These are phyloP conservation scores for Caerostris extrusa DNA, from an alignment of 1,140 invertebrate species.

Conservation along the genomic window DNA sequence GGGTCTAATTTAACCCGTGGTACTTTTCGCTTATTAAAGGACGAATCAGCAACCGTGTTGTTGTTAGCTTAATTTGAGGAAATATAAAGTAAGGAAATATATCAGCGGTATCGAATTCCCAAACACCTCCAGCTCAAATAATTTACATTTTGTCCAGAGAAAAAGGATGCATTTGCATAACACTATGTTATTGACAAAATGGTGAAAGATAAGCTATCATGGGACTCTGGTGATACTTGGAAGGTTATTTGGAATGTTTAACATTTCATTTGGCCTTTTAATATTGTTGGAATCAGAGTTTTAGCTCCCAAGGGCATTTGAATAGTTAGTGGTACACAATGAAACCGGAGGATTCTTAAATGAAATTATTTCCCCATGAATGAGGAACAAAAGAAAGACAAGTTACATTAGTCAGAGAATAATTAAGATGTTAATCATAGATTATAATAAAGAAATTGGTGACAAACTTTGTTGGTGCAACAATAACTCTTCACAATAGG, in stretches of 20 bases:
- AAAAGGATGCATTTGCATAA: conserved; percentile 17
- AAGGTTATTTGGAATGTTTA: conserved; percentile 32
- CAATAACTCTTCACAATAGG: not conserved
- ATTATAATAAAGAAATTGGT: not conserved
- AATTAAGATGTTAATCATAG: not conserved
- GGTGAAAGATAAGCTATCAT: conserved; percentile 33
- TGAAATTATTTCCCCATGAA: not conserved
- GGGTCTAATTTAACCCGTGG: conserved; percentile 33
- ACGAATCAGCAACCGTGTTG: conserved; percentile 3
- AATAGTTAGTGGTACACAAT: not conserved
- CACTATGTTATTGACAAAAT: conserved; percentile 23
- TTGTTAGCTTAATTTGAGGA: conserved; percentile 40
- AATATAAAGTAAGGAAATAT: conserved; percentile 47
- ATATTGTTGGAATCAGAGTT: not conserved
- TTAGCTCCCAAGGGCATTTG: not conserved
- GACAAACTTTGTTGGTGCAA: not conserved
- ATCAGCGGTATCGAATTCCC: conserved; percentile 15
- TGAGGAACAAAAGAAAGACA: not conserved
- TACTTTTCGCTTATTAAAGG: conserved; percentile 20
- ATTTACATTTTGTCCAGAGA: conserved; percentile 36
- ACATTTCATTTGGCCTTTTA: conserved; percentile 47
- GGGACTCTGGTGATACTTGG: not conserved
- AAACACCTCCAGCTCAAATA: not conserved
- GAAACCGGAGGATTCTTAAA: not conserved
- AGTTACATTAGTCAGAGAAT: not conserved